Conservation (phyloP, 2,888 invertebrate species). For the Sarcophaga subvicina region DNA sequence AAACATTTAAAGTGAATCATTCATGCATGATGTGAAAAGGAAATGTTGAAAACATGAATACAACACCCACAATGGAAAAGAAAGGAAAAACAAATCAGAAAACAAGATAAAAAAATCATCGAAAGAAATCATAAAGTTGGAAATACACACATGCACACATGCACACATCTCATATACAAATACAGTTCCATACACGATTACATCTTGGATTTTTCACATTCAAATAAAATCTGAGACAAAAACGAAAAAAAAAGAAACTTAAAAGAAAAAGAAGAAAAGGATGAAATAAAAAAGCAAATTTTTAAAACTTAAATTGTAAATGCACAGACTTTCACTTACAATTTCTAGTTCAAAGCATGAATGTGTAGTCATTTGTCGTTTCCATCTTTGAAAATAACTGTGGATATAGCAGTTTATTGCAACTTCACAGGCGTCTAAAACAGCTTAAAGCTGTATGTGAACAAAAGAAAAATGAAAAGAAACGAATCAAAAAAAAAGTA, state of each 20-base stretch:
- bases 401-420: neutral
- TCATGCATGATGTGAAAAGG: slow-evolving; percentile 32
- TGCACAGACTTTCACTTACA: slow-evolving; percentile 21
- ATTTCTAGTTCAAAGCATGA: slow-evolving; percentile 25
- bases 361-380: neutral
- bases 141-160: neutral
- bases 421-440: slow-evolving; percentile 36
- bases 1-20: slow-evolving; percentile 35
- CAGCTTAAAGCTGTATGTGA: slow-evolving; percentile 16
- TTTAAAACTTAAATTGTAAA: slow-evolving; percentile 24
- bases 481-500: too few species aligned
- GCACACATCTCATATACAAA: too few species aligned
- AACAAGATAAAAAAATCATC: neutral
- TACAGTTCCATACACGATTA: too few species aligned
- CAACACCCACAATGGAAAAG: slow-evolving; percentile 26
- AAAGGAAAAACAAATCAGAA: slow-evolving; percentile 10
- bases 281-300: too few species aligned
- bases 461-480: too few species aligned
- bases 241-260: too few species aligned
- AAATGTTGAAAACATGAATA: slow-evolving; percentile 18
- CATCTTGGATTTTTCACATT: too few species aligned
- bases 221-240: too few species aligned
- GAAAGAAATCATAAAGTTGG: slow-evolving; percentile 24
- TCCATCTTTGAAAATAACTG: too few species aligned
- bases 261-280: too few species aligned